These are phyloP conservation scores for Pituophis catenifer DNA, from an alignment of 2,113 vertebrate species.

Conservation along the genomic window DNA sequence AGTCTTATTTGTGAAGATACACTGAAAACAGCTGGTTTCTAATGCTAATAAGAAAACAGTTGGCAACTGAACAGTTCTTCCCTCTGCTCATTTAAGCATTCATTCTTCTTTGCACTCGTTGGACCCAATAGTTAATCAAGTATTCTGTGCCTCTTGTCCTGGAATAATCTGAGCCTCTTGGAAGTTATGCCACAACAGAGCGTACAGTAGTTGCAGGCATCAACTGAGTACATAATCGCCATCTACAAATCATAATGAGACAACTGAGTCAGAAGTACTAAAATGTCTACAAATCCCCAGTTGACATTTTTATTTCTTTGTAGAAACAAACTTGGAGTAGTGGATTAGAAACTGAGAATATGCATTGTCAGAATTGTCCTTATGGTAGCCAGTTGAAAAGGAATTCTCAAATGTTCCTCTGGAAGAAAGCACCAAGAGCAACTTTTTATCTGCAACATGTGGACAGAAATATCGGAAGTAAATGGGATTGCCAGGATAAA, in stretches of 20 bases:
- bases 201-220: slow-evolving; percentile 39
- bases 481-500: slow-evolving; percentile 44
- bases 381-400: slow-evolving; percentile 27
- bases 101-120: slow-evolving; percentile 43
- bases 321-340: slow-evolving; percentile 41
- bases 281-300: slow-evolving; percentile 26
- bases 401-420: not conserved
- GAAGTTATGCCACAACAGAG: slow-evolving; percentile 53
- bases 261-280: slow-evolving; percentile 38
- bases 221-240: slow-evolving; percentile 26
- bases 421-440: slow-evolving; percentile 40
- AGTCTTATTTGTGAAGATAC: slow-evolving; percentile 47
- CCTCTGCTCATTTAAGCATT: slow-evolving; percentile 47
- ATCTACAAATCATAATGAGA: slow-evolving; percentile 41
- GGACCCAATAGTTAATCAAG: slow-evolving; percentile 40
- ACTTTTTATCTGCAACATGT: slow-evolving; percentile 24
- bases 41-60: slow-evolving; percentile 18
- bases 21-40: slow-evolving; percentile 35
- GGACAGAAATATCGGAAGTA: slow-evolving; percentile 43
- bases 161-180: slow-evolving; percentile 60
- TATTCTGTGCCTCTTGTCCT: slow-evolving; percentile 49
- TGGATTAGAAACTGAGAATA: slow-evolving; percentile 27
- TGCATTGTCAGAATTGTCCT: slow-evolving; percentile 28
- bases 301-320: slow-evolving; percentile 43
- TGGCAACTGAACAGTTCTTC: slow-evolving; percentile 39